Conservation (phyloP, 2,113 vertebrate genomes). For the Fregata magnificens region DNA sequence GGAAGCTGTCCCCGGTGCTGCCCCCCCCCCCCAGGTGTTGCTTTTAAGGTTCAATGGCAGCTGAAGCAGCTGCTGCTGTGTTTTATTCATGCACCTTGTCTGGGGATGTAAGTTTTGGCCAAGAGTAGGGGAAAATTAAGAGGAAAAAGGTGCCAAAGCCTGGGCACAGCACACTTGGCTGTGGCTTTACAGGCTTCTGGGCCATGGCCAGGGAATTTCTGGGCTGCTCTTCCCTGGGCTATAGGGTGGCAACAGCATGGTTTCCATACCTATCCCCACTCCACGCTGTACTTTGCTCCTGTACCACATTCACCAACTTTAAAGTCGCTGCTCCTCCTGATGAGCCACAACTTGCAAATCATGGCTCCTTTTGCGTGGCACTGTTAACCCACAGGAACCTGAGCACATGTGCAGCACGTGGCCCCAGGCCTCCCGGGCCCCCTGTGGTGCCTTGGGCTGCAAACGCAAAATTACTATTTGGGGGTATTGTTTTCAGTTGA, state of each 20-base stretch:
- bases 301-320: too few relatives aligned
- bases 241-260: neutral
- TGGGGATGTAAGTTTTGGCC: neutral
- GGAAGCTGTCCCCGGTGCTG: neutral
- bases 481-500: neutral
- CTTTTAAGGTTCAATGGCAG: neutral
- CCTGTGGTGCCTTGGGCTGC: neutral
- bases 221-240: neutral
- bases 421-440: neutral
- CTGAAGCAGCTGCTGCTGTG: neutral
- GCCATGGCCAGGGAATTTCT: neutral
- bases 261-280: neutral
- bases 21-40: neutral
- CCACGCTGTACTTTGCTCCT: neutral
- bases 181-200: neutral
- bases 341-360: neutral
- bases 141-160: neutral
- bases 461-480: neutral
- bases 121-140: neutral
- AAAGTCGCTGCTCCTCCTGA: neutral
- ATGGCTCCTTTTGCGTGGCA: neutral
- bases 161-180: rapidly evolving
- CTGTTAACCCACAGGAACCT: neutral
- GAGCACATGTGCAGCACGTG: neutral
- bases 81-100: neutral